Conservation (phyloP, 2,797 vertebrate species). For the Carcharodon carcharias region DNA sequence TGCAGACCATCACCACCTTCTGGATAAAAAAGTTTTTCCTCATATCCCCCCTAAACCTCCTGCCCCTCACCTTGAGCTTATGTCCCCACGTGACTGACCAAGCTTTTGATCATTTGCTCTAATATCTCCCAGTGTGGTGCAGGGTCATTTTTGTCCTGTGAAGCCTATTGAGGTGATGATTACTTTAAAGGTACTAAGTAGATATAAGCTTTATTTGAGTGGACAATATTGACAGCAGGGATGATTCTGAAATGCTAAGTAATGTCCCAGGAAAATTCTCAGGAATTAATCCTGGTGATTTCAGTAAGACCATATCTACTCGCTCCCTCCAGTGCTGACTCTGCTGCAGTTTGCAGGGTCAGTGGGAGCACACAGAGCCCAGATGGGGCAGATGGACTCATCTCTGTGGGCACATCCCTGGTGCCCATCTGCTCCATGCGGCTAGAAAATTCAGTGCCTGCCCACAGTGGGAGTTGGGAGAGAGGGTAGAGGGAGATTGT, state of each 20-base stretch:
- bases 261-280: background rate
- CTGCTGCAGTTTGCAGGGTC: background rate
- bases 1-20: no score
- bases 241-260: background rate
- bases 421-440: background rate
- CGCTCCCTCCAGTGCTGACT: background rate
- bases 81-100: no score
- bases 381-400: background rate
- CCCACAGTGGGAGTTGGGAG: no score
- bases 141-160: no score
- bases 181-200: no score
- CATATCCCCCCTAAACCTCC: no score
- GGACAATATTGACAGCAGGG: background rate
- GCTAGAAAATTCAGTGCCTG: background rate
- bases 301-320: background rate
- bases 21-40: no score
- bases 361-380: background rate
- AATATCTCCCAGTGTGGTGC: no score
- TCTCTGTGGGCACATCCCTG: no score
- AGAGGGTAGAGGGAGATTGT: background rate
- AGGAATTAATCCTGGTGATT: background rate
- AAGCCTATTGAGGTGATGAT: no score
- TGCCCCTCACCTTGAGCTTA: no score
- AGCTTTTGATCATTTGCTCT: no score
- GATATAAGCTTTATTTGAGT: background rate